These are phyloP conservation scores for Chelonia mydas DNA, from an alignment of 2,797 vertebrate species.

Conservation along the genomic window DNA sequence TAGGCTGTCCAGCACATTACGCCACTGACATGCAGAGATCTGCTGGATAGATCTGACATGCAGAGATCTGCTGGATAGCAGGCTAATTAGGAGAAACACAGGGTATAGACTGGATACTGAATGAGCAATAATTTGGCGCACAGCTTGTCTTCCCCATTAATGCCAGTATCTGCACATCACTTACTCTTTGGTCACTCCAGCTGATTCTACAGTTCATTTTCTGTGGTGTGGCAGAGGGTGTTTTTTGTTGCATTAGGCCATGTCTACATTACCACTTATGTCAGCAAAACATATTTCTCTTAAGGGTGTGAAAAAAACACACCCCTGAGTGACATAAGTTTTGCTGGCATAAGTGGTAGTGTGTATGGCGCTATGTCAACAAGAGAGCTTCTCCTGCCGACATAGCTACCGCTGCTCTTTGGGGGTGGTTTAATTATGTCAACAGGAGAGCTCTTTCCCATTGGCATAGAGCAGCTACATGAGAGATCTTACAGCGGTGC, in stretches of 20 bases:
- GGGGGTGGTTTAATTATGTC: no score
- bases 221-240: background rate
- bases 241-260: background rate
- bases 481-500: no score
- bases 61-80: background rate
- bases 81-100: background rate
- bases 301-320: no score
- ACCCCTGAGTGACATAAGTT: no score
- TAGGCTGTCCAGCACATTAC: background rate
- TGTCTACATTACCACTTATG: no score
- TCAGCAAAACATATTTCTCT: no score
- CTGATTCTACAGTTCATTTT: background rate
- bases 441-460: no score
- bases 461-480: no score
- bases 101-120: background rate
- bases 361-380: no score
- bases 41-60: background rate
- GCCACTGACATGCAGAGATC: background rate
- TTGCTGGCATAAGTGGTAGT: no score
- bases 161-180: background rate
- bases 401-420: no score
- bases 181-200: background rate
- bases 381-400: no score
- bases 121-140: background rate
- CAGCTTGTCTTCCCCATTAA: background rate